Evolutionary conservation across 2,113 vertebrate species (phyloP), one percentile per base, ranked within the genome.

Genomic region (Colistium nudipinnis): DNA sequence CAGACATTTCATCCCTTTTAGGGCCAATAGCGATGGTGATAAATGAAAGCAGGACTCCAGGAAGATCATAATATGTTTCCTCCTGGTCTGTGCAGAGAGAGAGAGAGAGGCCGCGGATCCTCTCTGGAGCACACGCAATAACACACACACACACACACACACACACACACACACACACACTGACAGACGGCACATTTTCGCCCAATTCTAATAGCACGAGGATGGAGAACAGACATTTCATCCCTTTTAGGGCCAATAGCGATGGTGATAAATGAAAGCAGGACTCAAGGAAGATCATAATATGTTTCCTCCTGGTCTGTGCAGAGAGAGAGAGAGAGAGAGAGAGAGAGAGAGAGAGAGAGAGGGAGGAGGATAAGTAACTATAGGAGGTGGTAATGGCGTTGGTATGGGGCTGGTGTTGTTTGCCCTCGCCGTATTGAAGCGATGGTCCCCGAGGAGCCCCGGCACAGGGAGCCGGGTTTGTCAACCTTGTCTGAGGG

Each of bases 401-500:
- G 86, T 86, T 81, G 86, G 84, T 83, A 84, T 87, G 76, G n/a
- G 88, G 88, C 80, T 82, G 76, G 82, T 87, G 85, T 89, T 90
- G 86, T 92, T 90, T 88, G 88, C 86, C 88, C 88, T 81, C 65
- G 78, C 89, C 74, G 87, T 89, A 82, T 88, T 87, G 85, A 89
- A 88, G 89, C 81, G 77, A 74, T 68, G 81, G 84, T 90, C 91
- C 90, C 91, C 1, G 68, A 88, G 91, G 91, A 90, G 77, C 83
- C n/a, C 84, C 35, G 73, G 79, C 74, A 62, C 84, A 69, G 87
- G 85, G 89, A 89, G 87, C 84, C 56, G 84, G 89, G 85, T 91
- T 90, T 88, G 89, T 91, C 90, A 90, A 90, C 88, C 89, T 90
- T 88, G 90, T 92, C 90, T 89, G 83, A 84, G 88, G 88, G 89